Percentiles rank a stretch among this genome's conserved stretches.
phyloP scores from a whole-genome alignment of 2,888 invertebrate genomes.

The Antitype chi region DNA sequence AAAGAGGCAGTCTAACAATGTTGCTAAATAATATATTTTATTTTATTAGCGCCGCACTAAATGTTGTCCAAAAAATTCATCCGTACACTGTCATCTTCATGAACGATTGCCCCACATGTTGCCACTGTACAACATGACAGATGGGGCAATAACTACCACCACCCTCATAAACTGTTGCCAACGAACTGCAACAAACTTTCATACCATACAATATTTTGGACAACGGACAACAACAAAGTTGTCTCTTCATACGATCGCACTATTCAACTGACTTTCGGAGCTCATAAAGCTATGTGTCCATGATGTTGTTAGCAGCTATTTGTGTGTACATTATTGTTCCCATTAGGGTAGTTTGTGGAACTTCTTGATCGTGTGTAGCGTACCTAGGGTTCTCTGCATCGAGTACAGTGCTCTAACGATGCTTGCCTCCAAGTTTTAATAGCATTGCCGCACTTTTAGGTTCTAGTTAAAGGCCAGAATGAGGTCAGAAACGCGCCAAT shows the following conservation, averaged over 20 bases:
- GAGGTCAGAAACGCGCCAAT: conserved; percentile 73
- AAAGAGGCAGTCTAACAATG: not conserved
- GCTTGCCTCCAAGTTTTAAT: conserved; percentile 84
- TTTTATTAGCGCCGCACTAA: not conserved
- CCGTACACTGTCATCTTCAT: conserved; percentile 15
- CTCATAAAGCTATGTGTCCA: conserved; percentile 53
- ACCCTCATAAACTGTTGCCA: conserved; percentile 38
- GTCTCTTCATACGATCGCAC: conserved; percentile 28
- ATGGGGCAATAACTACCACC: conserved; percentile 39
- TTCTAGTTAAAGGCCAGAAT: conserved; percentile 79
- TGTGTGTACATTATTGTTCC: conserved; percentile 64
- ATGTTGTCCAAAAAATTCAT: not conserved
- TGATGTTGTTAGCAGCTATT: conserved; percentile 57
- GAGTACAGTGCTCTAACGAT: conserved; percentile 82
- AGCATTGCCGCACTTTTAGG: conserved; percentile 81
- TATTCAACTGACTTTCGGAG: conserved; percentile 31
- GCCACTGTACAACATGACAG: conserved; percentile 21
- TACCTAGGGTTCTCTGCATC: conserved; percentile 23
- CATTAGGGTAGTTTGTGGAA: conserved; percentile 60
- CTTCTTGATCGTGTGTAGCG: conserved; percentile 58
- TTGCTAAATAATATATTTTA: not conserved
- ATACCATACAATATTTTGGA: conserved; percentile 52
- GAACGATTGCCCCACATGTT: conserved; percentile 31
- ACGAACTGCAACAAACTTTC: conserved; percentile 40
- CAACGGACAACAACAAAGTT: conserved; percentile 37